A percentile compares a stretch with the other conserved stretches of the same genome.
These are phyloP conservation scores for Vespertilio murinus DNA, from an alignment of 2,797 vertebrate genomes.

Conservation along the genomic window DNA sequence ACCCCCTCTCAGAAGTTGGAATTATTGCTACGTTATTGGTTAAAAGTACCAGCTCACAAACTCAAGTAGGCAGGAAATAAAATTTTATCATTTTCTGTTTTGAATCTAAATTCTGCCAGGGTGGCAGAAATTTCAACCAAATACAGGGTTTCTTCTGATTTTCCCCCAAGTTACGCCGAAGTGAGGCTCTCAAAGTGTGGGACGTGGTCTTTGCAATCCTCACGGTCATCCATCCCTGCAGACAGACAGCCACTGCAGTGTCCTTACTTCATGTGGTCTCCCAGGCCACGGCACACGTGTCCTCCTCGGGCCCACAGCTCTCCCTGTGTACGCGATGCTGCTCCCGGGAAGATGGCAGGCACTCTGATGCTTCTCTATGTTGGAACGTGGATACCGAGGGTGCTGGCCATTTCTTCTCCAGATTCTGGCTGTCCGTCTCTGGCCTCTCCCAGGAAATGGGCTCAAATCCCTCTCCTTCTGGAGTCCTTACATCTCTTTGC, in stretches of 20 bases:
- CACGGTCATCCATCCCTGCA: background rate
- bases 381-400: background rate
- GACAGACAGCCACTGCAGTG: background rate
- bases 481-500: background rate
- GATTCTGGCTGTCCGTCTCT: background rate
- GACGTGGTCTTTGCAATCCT: background rate
- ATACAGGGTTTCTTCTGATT: background rate
- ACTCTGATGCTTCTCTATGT: background rate
- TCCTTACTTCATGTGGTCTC: background rate
- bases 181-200: background rate
- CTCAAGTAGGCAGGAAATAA: background rate
- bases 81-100: background rate
- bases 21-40: background rate
- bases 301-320: background rate
- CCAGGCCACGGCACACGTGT: background rate
- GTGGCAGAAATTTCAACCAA: background rate
- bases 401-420: background rate
- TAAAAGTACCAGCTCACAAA: background rate
- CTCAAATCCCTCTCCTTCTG: background rate
- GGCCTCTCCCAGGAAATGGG: background rate
- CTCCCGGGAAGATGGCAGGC: background rate
- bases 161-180: background rate
- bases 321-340: background rate
- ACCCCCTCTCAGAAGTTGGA: background rate
- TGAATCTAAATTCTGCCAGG: background rate